Evolutionary conservation across 2,797 vertebrate genomes (phyloP), one percentile per base, ranked within the genome.

Genomic region (Cossypha dichroa): DNA sequence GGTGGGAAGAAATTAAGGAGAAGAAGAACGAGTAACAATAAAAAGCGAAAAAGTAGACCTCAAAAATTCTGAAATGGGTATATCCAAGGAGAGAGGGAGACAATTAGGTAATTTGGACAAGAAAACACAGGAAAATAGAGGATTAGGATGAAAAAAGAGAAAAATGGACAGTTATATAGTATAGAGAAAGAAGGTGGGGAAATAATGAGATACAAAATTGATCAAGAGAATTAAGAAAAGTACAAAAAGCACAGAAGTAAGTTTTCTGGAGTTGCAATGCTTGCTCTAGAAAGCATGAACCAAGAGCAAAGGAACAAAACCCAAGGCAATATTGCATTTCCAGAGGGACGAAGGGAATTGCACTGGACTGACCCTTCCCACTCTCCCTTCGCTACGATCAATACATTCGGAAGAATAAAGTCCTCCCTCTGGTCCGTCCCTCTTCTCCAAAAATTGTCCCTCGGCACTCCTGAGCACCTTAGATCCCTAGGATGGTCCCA

Each of bases 31-130:
- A 72, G 28, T 63, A 34, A 67, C 19, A 86, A 62, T 0, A 67
- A 31, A 66, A 74, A 77, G 19, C 48, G 16, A 20, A 67, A 82
- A 86, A 79, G 36, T 28, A 85, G 22, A 54, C n/a, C 69, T 92
- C 62, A 58, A 41, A 88, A 82, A 91, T 55, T 73, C 43, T 73
- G 36, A 82, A 75, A 45, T 2, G 1, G 4, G 20, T 29, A 85
- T 13, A 58, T 45, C 17, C 64, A 66, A 55, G 12, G 41, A 67
- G 6, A 23, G 19, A 52, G 22, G 15, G 9, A 15, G 19, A 48
- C 31, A 45, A 63, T 2, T 29, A 15, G 11, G 26, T 76, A 87
- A 62, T 2, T 41, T 49, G 45, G n/a, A 88, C 33, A 75, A 88
- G n/a, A 90, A 92, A 82, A 40, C 13, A 58, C 3, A 18, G 36